Evolutionary conservation across 2,113 vertebrate genomes (phyloP).

Genomic region (Trogon surrucura): DNA sequence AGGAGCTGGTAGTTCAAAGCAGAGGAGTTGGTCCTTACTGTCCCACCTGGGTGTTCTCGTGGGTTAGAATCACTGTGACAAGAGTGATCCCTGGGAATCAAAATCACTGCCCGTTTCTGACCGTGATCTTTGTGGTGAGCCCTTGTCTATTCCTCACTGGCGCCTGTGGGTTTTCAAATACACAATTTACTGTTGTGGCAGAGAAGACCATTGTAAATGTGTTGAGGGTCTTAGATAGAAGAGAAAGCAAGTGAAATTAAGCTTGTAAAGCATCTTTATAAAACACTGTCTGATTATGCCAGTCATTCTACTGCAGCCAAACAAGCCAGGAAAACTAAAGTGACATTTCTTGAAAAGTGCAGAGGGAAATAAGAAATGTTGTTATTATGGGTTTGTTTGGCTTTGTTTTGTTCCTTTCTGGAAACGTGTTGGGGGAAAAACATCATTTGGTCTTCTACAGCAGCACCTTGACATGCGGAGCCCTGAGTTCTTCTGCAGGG

Average conservation of each 20-base stretch:
- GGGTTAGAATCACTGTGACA: neutral
- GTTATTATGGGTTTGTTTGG: neutral
- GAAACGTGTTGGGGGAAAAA: neutral
- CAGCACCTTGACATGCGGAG: neutral
- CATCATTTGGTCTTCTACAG: neutral
- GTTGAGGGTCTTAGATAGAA: neutral
- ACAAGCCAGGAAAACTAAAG: neutral
- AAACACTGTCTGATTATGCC: neutral
- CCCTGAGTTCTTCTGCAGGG: neutral
- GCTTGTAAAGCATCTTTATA: neutral
- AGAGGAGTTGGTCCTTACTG: neutral
- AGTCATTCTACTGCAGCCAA: neutral
- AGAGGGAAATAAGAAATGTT: neutral
- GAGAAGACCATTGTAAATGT: neutral
- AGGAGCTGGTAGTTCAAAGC: neutral
- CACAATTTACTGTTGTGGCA: neutral
- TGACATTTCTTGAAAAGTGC: neutral
- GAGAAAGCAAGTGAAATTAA: neutral
- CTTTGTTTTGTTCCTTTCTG: neutral
- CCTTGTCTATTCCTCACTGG: neutral
- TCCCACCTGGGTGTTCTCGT: neutral
- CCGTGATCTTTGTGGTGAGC: neutral
- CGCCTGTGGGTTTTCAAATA: neutral
- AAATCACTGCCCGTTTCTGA: neutral
- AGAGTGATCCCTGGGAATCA: neutral